Evolutionary conservation across 2,888 invertebrate species (phyloP).

Genomic region (Ceramica pisi): DNA sequence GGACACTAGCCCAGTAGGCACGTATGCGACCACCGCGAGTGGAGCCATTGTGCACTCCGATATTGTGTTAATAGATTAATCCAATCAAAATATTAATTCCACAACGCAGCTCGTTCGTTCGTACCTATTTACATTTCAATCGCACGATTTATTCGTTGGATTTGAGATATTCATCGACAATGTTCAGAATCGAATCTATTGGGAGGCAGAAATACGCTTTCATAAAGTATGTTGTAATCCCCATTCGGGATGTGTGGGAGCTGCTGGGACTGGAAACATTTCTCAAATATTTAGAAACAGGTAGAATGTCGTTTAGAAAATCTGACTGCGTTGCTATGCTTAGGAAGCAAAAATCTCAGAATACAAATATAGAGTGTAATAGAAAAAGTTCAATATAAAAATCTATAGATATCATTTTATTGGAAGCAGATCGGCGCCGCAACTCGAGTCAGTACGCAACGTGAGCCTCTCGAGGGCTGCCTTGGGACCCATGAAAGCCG

Average conservation of each 20-base stretch:
- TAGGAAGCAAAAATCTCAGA: conserved; percentile 23
- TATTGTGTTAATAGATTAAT: conserved; percentile 89
- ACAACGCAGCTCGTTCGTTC: conserved; percentile 80
- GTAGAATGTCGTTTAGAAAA: conserved; percentile 12
- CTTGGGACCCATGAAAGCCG: conserved; percentile 72
- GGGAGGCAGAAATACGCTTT: conserved; percentile 58
- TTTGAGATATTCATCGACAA: conserved; percentile 79
- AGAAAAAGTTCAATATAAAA: conserved; percentile 66
- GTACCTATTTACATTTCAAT: conserved; percentile 86
- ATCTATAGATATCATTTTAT: conserved; percentile 67
- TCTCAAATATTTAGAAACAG: conserved; percentile 23
- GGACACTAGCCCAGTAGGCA: conserved; percentile 45
- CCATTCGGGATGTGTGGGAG: conserved; percentile 33
- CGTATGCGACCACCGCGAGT: conserved; percentile 68
- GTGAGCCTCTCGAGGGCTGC: conserved; percentile 70
- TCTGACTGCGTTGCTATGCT: conserved; percentile 10
- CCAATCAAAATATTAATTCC: conserved; percentile 90
- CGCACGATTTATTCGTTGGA: conserved; percentile 80
- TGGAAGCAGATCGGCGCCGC: conserved; percentile 65
- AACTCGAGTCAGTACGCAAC: conserved; percentile 72
- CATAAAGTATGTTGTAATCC: conserved; percentile 59
- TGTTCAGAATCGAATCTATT: conserved; percentile 65
- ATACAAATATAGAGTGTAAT: conserved; percentile 50
- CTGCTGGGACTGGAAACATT: conserved; percentile 9
- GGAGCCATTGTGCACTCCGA: conserved; percentile 79